Conservation (phyloP, 2,888 invertebrate genomes). For the Lumbricus terrestris region DNA sequence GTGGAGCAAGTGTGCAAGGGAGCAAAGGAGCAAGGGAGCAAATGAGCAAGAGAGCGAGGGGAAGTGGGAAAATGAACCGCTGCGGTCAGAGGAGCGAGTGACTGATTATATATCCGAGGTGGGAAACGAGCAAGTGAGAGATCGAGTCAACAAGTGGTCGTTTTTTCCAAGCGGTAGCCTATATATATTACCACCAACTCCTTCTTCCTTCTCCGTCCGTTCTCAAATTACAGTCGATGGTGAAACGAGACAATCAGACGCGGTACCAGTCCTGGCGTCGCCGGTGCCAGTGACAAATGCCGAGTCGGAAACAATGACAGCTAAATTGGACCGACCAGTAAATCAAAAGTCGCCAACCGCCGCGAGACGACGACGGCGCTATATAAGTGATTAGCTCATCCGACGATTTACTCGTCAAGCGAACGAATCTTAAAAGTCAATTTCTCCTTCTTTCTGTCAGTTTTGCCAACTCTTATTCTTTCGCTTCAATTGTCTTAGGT, state of each 20-base stretch:
- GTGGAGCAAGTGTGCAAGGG: background rate
- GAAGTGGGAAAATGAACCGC: too few species aligned
- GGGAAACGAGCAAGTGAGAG: background rate
- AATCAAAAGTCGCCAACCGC: background rate
- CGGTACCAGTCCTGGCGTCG: background rate
- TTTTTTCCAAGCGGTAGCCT: background rate
- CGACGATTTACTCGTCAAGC: background rate
- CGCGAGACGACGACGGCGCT: background rate
- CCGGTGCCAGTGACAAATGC: background rate
- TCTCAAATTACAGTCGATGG: background rate
- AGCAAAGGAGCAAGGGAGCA: too few species aligned
- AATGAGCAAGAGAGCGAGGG: too few species aligned
- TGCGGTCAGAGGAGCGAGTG: too few species aligned
- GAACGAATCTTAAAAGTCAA: background rate
- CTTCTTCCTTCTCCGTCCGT: background rate
- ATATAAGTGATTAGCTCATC: background rate
- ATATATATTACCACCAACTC: background rate
- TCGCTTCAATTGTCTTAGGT: too few species aligned
- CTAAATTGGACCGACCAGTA: background rate
- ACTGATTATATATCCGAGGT: background rate
- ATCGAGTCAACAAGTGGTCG: background rate
- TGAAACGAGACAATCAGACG: constrained; percentile 3
- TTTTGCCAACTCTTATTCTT: too few species aligned
- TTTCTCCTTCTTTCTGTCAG: background rate
- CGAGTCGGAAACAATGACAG: background rate